Evolutionary conservation across 2,888 invertebrate genomes (phyloP).

Genomic region (Ophonus ardosiacus): DNA sequence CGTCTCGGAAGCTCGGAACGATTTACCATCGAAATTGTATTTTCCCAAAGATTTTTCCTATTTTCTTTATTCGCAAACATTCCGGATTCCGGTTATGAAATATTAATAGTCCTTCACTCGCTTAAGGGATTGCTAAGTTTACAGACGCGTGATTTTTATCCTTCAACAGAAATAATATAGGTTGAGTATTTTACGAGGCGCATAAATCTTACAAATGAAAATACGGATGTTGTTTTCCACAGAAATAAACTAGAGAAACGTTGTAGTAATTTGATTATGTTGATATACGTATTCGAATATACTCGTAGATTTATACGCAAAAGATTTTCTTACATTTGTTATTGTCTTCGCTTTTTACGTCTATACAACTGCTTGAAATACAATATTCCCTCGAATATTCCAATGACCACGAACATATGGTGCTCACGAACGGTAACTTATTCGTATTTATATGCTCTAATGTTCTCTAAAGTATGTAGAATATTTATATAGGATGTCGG

Average conservation of each 20-base stretch:
- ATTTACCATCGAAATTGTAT: conserved; percentile 38
- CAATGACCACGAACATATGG: too few relatives aligned
- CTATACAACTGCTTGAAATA: not conserved
- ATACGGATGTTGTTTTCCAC: not conserved
- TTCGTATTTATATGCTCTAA: too few relatives aligned
- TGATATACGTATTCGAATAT: not conserved
- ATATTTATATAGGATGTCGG: too few relatives aligned
- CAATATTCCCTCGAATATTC: not conserved
- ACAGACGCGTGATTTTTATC: conserved; percentile 17
- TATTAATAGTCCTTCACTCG: conserved; percentile 29
- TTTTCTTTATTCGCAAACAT: conserved; percentile 20
- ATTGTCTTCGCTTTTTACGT: not conserved
- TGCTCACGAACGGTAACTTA: too few relatives aligned
- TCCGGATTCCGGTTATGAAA: conserved; percentile 17
- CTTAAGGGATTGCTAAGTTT: conserved; percentile 22
- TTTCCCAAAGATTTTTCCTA: conserved; percentile 20
- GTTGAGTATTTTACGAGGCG: not conserved
- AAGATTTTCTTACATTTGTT: not conserved
- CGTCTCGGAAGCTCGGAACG: too few relatives aligned
- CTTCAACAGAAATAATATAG: conserved; percentile 9
- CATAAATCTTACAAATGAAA: conserved; percentile 22
- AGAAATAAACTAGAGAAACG: not conserved
- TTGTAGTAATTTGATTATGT: not conserved
- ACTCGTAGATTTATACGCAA: not conserved
- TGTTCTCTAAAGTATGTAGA: too few relatives aligned